Percentiles rank a stretch among this genome's conserved stretches.
These are phyloP conservation scores for Chrysaora quinquecirrha DNA, from an alignment of 30 jellyfish, hydroid and myxozoan genomes.

Conservation along the genomic window DNA sequence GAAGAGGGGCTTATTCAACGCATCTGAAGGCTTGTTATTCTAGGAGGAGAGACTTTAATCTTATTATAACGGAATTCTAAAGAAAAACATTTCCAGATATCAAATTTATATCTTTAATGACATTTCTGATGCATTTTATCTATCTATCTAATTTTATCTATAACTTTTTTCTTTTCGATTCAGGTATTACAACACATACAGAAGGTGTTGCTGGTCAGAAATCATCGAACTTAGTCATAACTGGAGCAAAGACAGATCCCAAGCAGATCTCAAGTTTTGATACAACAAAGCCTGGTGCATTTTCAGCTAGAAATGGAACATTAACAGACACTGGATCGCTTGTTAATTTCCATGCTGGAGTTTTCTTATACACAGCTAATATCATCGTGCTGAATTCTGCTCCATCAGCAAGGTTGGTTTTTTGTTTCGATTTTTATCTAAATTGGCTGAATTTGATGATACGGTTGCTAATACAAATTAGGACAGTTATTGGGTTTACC, in stretches of 20 bases:
- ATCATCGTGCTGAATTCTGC: slow-evolving; percentile 55
- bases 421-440: too few species aligned
- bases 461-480: too few species aligned
- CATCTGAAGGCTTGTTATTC: too few species aligned
- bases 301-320: slow-evolving; percentile 66
- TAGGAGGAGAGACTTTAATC: too few species aligned
- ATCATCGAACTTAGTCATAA: slow-evolving; percentile 13
- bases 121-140: not conserved
- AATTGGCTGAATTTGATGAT: too few species aligned
- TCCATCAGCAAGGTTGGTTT: slow-evolving; percentile 41
- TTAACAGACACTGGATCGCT: slow-evolving; percentile 55
- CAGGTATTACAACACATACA: slow-evolving; percentile 58
- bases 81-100: not conserved
- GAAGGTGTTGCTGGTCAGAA: slow-evolving; percentile 66
- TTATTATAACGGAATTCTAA: too few species aligned
- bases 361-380: slow-evolving; percentile 62
- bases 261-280: slow-evolving; percentile 36
- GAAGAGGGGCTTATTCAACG: too few species aligned
- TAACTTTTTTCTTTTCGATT: too few species aligned
- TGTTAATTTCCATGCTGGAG: slow-evolving; percentile 79
- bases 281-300: slow-evolving; percentile 51
- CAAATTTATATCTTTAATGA: not conserved
- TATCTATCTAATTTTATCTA: not conserved
- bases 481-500: too few species aligned
- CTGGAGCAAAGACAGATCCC: slow-evolving; percentile 43